These are phyloP conservation scores for Oxycera nigricornis DNA, from an alignment of 2,888 invertebrate species.

Conservation along the genomic window DNA sequence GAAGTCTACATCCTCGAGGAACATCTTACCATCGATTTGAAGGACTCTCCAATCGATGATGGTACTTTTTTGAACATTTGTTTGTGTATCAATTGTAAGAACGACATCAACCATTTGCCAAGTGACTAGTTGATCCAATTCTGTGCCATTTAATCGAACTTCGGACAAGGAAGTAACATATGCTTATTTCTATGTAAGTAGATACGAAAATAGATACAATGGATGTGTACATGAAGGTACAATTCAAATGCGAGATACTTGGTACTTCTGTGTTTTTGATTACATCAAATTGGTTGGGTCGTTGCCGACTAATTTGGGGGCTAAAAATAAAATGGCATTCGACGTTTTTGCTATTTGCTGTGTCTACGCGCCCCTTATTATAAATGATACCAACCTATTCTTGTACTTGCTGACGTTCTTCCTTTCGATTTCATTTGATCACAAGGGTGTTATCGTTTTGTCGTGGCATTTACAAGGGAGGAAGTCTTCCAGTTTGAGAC, in stretches of 20 bases:
- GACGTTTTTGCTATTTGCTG: conserved; percentile 25
- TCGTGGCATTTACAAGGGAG: too few relatives aligned
- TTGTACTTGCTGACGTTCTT: background rate
- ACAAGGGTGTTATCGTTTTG: background rate
- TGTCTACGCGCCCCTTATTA: background rate
- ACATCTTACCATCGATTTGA: too few relatives aligned
- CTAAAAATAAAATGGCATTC: conserved; percentile 33
- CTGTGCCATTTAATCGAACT: background rate
- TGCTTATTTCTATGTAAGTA: background rate
- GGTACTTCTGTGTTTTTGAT: conserved; percentile 10
- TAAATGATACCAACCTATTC: conserved; percentile 3
- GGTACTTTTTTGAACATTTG: background rate
- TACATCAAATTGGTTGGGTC: conserved; percentile 19
- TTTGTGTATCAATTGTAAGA: background rate
- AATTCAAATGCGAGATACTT: conserved; percentile 30
- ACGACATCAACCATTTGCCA: too few relatives aligned
- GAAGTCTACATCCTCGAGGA: too few relatives aligned
- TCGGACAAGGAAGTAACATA: background rate
- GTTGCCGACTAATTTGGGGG: conserved; percentile 26
- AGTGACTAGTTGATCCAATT: background rate
- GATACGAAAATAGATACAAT: background rate
- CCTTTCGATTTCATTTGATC: background rate
- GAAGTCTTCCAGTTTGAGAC: too few relatives aligned
- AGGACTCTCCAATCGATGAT: conserved; percentile 25
- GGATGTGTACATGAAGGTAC: conserved; percentile 1